Percentiles rank a stretch among this genome's conserved stretches.
Evolutionary conservation across 2,797 vertebrate genomes (phyloP).

Genomic region (Prionace glauca): DNA sequence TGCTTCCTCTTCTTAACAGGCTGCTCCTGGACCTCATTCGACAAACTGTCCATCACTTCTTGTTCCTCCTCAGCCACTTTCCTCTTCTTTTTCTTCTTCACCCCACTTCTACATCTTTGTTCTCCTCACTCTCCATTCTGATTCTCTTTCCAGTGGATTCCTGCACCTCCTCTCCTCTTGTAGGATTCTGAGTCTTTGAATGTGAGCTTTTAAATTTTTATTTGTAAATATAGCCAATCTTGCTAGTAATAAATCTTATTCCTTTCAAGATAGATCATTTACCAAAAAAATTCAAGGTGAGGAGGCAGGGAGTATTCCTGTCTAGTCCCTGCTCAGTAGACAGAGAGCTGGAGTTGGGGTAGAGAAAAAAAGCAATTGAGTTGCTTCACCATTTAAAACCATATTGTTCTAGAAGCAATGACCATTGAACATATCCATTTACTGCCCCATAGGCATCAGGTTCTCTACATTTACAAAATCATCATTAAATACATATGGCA

Average conservation of each 20-base stretch:
- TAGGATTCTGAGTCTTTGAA: neutral
- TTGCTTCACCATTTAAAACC: neutral
- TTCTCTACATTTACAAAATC: neutral
- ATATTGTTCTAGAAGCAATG: neutral
- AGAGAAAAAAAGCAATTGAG: neutral
- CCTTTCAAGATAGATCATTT: neutral
- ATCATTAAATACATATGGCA: neutral
- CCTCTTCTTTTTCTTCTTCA: constrained; percentile 39
- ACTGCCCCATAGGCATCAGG: neutral
- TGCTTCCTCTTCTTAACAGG: constrained; percentile 54
- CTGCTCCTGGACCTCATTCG: constrained; percentile 53
- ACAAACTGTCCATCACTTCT: constrained; percentile 43
- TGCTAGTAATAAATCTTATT: neutral
- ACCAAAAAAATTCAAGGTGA: neutral
- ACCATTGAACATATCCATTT: neutral
- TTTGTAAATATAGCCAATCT: no score
- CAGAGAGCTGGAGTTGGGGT: neutral
- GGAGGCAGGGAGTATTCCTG: neutral
- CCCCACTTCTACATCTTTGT: constrained; percentile 39
- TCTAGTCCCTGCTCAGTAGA: neutral
- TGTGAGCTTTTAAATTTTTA: neutral
- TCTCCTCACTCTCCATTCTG: neutral
- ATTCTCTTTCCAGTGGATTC: neutral
- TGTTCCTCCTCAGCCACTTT: constrained; percentile 1
- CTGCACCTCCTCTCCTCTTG: constrained; percentile 39